Evolutionary conservation across 2,113 vertebrate species (phyloP), one percentile per base, ranked within the genome.

Genomic region (Carassius auratus): DNA sequence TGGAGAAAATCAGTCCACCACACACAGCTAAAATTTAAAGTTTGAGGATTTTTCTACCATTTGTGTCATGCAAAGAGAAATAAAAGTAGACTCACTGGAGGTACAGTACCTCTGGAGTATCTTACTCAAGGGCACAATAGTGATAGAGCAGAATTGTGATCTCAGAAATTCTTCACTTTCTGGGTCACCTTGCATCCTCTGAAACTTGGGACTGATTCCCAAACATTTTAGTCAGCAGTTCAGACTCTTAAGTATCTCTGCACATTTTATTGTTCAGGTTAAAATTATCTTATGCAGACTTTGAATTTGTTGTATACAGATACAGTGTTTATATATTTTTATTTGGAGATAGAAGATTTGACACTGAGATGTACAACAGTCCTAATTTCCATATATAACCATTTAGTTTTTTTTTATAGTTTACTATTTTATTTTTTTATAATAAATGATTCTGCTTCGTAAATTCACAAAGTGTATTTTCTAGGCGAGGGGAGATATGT

Each of bases 401-500:
- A 68, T 12, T 66, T 48, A 50, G 57, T 21, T 2, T 19, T 0
- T 76, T 42, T n/a, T 14, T n/a, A 1, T 86, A 48, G 83, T 5
- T 68, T 8, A 59, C 19, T 80, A 33, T 33, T 80, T 9, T 38
- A 4, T 26, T 69, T 69, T 69, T 15, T 21, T 8, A 42, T 23
- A 76, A 76, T 33, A 17, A 76, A 52, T 5, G 2, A 10, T 76
- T 71, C 78, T 59, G 81, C 66, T 21, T 55, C 12, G 8, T 23
- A 73, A 23, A 42, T 19, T 50, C 15, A 38, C 38, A 74, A 73
- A 36, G 21, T 66, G 2, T 42, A 33, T 77, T 3, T 61, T 9
- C 86, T 83, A 95, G 95, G 91, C 93, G 57, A 91, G 92, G 66
- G 95, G 94, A 83, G 93, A 95, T 57, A 76, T 90, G 86, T 71